Conservation (phyloP, 1,140 invertebrate genomes). For the Ctenoplectra terminalis region DNA sequence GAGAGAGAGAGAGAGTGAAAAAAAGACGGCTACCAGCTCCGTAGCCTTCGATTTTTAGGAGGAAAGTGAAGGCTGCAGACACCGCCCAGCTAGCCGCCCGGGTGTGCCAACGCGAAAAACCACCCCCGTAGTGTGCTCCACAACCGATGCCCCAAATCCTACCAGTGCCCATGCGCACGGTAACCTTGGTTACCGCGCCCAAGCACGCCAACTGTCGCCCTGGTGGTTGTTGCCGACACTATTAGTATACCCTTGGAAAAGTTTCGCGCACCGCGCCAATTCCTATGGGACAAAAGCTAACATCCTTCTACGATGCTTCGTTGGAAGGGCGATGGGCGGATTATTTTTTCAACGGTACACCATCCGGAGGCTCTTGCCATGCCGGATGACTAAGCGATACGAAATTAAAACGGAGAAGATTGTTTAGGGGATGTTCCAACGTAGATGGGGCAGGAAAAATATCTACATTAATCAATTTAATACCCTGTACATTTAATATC, state of each 20-base stretch:
- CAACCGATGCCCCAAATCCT: constrained; percentile 68
- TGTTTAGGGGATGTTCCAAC: not conserved
- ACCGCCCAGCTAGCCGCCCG: constrained; percentile 80
- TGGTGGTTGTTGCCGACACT: constrained; percentile 8
- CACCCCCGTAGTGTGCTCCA: constrained; percentile 72
- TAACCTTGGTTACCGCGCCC: constrained; percentile 61
- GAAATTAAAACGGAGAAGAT: not conserved
- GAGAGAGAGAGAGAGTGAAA: constrained; percentile 8
- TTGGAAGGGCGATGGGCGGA: not conserved
- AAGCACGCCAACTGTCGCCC: constrained; percentile 44
- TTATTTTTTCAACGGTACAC: constrained; percentile 7
- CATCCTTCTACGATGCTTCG: not conserved
- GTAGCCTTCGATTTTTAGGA: constrained; percentile 70
- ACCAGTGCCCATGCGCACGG: constrained; percentile 65
- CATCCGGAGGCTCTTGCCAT: not conserved
- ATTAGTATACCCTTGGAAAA: not conserved
- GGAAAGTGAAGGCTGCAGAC: constrained; percentile 74
- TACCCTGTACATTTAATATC: too few species aligned
- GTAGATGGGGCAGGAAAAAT: too few species aligned
- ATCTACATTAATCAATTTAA: too few species aligned
- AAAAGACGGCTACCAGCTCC: constrained; percentile 58
- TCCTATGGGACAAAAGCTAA: not conserved
- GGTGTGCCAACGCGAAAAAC: constrained; percentile 77
- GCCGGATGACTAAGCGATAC: constrained; percentile 1
- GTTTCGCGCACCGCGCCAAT: constrained; percentile 2